Evolutionary conservation across 2,888 invertebrate genomes (phyloP).

Genomic region (Eristalis intricaria): DNA sequence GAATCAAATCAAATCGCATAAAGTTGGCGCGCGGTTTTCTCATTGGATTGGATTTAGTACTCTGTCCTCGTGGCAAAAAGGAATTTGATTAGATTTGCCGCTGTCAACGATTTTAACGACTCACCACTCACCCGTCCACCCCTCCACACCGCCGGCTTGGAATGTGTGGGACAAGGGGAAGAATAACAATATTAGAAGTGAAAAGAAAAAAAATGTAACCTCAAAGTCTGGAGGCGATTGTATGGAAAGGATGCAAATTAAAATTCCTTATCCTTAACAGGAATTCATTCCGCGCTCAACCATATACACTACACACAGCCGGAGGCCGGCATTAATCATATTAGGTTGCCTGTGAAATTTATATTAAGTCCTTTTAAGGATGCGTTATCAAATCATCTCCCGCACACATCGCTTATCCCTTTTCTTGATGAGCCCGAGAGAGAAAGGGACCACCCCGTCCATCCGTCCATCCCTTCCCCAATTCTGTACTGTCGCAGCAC

Average conservation of each 20-base stretch:
- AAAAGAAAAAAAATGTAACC: neutral
- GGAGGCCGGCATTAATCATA: conserved; percentile 66
- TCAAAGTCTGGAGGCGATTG: neutral
- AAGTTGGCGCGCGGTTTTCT: conserved; percentile 53
- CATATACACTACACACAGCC: conserved; percentile 24
- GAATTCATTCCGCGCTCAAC: conserved; percentile 19
- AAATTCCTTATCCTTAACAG: conserved; percentile 54
- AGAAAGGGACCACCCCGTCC: neutral
- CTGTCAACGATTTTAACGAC: conserved; percentile 63
- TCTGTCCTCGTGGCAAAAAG: conserved; percentile 38
- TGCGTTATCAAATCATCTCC: conserved; percentile 51
- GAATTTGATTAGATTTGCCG: conserved; percentile 69
- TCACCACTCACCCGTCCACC: neutral
- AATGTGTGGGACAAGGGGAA: neutral
- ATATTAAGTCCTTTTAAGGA: conserved; percentile 67
- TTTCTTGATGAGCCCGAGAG: conserved; percentile 25
- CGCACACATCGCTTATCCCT: conserved; percentile 10
- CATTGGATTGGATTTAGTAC: conserved; percentile 55
- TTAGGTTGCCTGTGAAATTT: conserved; percentile 61
- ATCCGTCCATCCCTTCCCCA: neutral
- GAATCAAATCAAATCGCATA: conserved; percentile 60
- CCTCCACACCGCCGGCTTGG: neutral
- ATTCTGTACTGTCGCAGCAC: conserved; percentile 2
- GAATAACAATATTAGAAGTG: neutral
- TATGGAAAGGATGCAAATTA: conserved; percentile 1